phyloP scores from a whole-genome alignment of 2,113 vertebrate species.

The Calypte anna region DNA sequence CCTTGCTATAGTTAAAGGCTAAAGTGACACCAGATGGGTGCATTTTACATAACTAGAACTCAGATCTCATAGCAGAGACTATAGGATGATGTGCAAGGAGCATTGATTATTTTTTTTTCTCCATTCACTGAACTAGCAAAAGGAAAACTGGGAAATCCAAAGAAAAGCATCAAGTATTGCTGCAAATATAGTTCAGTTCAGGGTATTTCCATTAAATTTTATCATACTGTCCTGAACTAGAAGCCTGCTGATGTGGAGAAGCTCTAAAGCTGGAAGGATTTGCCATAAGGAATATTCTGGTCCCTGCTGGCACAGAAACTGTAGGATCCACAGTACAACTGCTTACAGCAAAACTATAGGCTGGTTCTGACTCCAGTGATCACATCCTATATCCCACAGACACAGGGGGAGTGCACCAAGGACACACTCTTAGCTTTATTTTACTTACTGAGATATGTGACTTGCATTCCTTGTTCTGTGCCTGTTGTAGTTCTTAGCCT shows the following conservation, averaged over 20 bases:
- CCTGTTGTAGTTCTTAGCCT: not conserved
- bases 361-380: not conserved
- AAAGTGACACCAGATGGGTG: not conserved
- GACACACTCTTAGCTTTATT: not conserved
- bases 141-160: not conserved
- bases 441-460: not conserved
- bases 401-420: not conserved
- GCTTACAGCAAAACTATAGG: not conserved
- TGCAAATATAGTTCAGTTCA: not conserved
- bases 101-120: fast-evolving
- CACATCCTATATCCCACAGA: not conserved
- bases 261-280: not conserved
- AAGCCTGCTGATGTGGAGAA: not conserved
- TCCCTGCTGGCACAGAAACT: not conserved
- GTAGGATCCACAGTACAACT: not conserved
- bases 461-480: not conserved
- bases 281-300: not conserved
- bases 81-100: fast-evolving
- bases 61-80: not conserved
- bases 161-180: not conserved
- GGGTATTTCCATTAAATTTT: not conserved
- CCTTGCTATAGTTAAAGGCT: not conserved
- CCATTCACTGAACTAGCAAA: not conserved
- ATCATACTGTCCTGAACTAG: not conserved
- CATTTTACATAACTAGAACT: not conserved